Conservation (phyloP, 2,888 invertebrate genomes). For the Liopterus haemorrhoidalis region DNA sequence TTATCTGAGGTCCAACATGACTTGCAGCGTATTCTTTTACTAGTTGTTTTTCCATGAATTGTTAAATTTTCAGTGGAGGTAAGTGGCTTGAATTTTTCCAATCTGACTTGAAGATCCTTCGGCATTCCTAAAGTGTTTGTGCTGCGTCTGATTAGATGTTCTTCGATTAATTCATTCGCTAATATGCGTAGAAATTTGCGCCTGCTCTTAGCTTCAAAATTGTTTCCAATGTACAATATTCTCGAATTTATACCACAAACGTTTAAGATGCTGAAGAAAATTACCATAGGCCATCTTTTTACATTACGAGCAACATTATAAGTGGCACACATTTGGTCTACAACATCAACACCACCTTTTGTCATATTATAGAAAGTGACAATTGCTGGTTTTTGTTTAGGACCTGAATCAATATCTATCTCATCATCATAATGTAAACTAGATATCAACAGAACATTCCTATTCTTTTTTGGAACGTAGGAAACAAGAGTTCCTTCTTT, state of each 20-base stretch:
- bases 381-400: slow-evolving; percentile 4
- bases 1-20: no score
- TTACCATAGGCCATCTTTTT: slow-evolving; percentile 2
- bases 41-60: no score
- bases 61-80: not conserved
- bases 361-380: slow-evolving; percentile 6
- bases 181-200: not conserved
- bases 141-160: slow-evolving; percentile 1
- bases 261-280: slow-evolving; percentile 6
- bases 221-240: not conserved
- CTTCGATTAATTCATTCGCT: not conserved
- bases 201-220: slow-evolving; percentile 1
- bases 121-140: not conserved
- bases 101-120: not conserved
- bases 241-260: not conserved
- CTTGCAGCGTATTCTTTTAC: no score
- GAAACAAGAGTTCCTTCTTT: slow-evolving; percentile 2
- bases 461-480: slow-evolving; percentile 5
- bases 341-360: slow-evolving; percentile 1
- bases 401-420: no score
- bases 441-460: slow-evolving; percentile 1
- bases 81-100: not conserved
- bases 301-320: slow-evolving; percentile 5
- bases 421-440: no score
- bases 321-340: slow-evolving; percentile 5